Percentiles rank a stretch among this genome's conserved stretches.
Conservation (phyloP, 2,888 invertebrate genomes). For the Osmoderma eremita region DNA sequence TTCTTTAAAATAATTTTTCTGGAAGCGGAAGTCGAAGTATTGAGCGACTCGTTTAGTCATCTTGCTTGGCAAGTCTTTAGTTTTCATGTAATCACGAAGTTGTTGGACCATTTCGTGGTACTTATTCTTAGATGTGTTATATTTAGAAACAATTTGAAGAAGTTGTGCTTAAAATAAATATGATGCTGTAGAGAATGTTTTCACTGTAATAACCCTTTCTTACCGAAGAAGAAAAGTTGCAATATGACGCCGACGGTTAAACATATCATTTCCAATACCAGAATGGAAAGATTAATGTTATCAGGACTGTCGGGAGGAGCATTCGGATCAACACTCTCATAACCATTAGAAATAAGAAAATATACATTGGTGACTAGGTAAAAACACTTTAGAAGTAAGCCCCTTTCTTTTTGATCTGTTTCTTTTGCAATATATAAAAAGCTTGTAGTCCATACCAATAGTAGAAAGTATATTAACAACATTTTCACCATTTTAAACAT, state of each 20-base stretch:
- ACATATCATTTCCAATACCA: slow-evolving; percentile 45
- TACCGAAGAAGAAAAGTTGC: slow-evolving; percentile 44
- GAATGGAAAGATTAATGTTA: slow-evolving; percentile 28
- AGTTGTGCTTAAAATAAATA: slow-evolving; percentile 47
- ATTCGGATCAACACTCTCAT: background rate
- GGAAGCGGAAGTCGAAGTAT: slow-evolving; percentile 61
- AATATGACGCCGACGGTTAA: slow-evolving; percentile 44
- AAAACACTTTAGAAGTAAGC: slow-evolving; percentile 30
- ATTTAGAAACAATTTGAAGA: slow-evolving; percentile 50
- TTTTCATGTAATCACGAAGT: slow-evolving; percentile 61
- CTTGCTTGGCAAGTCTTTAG: slow-evolving; percentile 60
- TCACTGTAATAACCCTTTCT: background rate
- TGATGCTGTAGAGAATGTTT: background rate
- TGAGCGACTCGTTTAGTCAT: slow-evolving; percentile 59
- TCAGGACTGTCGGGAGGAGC: too few species aligned
- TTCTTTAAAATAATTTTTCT: slow-evolving; percentile 61
- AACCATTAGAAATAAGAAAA: slow-evolving; percentile 25
- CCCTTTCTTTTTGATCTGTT: background rate
- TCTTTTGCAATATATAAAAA: slow-evolving; percentile 33
- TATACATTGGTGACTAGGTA: slow-evolving; percentile 35
- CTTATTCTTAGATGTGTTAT: slow-evolving; percentile 52
- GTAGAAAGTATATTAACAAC: slow-evolving; percentile 40
- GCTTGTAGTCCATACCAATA: slow-evolving; percentile 46
- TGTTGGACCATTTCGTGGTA: slow-evolving; percentile 57
- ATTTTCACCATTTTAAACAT: slow-evolving; percentile 45